Conservation (phyloP, 2,113 vertebrate genomes). For the Beaufortia kweichowensis region DNA sequence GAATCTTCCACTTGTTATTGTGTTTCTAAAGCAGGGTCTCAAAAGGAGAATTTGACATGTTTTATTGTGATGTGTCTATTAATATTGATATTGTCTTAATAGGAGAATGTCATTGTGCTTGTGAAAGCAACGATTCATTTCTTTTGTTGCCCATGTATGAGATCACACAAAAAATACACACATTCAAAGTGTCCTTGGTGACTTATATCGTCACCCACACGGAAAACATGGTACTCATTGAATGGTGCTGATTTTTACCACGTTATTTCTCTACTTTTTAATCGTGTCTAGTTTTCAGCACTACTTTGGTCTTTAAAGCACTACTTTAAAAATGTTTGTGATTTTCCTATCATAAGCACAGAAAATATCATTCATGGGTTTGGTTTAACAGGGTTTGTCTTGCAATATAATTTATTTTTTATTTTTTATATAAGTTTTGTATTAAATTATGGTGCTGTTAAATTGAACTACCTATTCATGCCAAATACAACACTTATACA, state of each 20-base stretch:
- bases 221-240: slow-evolving; percentile 49
- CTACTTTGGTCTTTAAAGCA: no score
- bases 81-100: not conserved
- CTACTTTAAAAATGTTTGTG: not conserved
- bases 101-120: slow-evolving; percentile 24
- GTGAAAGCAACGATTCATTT: slow-evolving; percentile 41
- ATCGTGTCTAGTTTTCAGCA: not conserved
- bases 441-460: slow-evolving; percentile 23
- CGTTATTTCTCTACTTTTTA: slow-evolving; percentile 21
- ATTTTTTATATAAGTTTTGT: slow-evolving; percentile 29
- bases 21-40: slow-evolving; percentile 1
- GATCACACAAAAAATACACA: slow-evolving; percentile 25
- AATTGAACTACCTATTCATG: slow-evolving; percentile 24
- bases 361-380: not conserved
- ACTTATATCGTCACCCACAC: slow-evolving; percentile 50
- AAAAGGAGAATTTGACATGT: not conserved
- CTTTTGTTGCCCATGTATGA: slow-evolving; percentile 10
- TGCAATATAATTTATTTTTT: slow-evolving; percentile 18
- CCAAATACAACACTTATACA: slow-evolving; percentile 10
- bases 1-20: no score
- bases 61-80: not conserved
- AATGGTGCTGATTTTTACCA: slow-evolving; percentile 61
- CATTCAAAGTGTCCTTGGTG: slow-evolving; percentile 59
- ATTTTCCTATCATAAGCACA: not conserved
- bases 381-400: not conserved